Evolutionary conservation across 1,140 invertebrate genomes (phyloP).

Genomic region (Melipona quadrifasciata): DNA sequence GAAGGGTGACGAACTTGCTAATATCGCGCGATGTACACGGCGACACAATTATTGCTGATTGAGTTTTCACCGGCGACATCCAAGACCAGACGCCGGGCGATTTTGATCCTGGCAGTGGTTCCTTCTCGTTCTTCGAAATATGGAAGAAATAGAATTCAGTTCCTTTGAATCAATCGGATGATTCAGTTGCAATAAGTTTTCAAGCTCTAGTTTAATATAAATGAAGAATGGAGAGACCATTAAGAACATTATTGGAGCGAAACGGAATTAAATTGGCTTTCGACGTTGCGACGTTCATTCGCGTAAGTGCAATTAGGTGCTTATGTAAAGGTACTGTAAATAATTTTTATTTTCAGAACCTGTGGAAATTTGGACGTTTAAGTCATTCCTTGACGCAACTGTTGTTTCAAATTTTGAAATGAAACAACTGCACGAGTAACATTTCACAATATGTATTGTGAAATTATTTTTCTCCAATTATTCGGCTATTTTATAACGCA

Average conservation of each 20-base stretch:
- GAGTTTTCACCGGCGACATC: constrained; percentile 24
- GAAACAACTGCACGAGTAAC: no score
- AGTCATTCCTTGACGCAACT: no score
- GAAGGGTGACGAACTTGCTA: constrained; percentile 30
- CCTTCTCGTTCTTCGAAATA: not conserved
- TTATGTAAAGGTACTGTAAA: no score
- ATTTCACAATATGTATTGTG: no score
- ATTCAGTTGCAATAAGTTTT: constrained; percentile 7
- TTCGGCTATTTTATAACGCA: not conserved
- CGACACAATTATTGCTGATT: constrained; percentile 40
- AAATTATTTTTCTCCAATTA: not conserved
- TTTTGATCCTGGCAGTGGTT: not conserved
- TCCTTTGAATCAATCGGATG: not conserved
- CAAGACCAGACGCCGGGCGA: not conserved
- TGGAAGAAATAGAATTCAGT: not conserved
- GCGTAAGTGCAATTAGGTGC: no score
- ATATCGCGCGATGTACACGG: constrained; percentile 29
- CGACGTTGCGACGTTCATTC: no score
- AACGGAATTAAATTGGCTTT: no score
- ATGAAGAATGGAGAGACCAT: not conserved
- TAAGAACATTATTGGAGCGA: not conserved
- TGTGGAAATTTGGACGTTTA: no score
- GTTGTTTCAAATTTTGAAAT: no score
- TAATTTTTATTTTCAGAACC: no score
- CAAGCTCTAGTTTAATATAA: no score